Evolutionary conservation across 2,888 invertebrate species (phyloP), one percentile per base, ranked within the genome.

Genomic region (Ecdyonurus torrentis): DNA sequence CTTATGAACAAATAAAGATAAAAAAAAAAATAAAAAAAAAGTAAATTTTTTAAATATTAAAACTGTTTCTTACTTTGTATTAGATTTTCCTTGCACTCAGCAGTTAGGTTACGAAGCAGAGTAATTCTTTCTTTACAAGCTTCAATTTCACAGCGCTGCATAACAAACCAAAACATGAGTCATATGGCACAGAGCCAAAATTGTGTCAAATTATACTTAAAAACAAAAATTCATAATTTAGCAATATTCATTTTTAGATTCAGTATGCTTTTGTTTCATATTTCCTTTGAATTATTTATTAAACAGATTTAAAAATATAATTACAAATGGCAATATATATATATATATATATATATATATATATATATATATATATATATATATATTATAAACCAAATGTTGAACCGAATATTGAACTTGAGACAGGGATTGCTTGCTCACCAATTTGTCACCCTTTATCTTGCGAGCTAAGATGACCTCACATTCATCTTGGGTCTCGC

Each of bases 131-230:
- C 83, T 65, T 78, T 79, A 67, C 79, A 81, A 63, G 78, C 77
- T 70, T 80, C 78, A 66, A 85, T 82, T 72, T 83, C 81, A 69
- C 79, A 79, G 70, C 74, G 74, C 81, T 81, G 69, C 58, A 72
- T n/a, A n/a, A n/a, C n/a, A n/a, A n/a, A n/a, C n/a, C n/a, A n/a
- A n/a, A n/a, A n/a, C n/a, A n/a, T n/a, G n/a, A n/a, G n/a, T n/a
- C n/a, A n/a, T n/a, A n/a, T n/a, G n/a, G n/a, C n/a, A n/a, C n/a
- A n/a, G n/a, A n/a, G n/a, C n/a, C n/a, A n/a, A n/a, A n/a, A n/a
- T n/a, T n/a, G n/a, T n/a, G n/a, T n/a, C n/a, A n/a, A n/a, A n/a
- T n/a, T n/a, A 73, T 50, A 63, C 23, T 52, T 2, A 61, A 25
- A 22, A 60, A 20, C 53, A 64, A 19, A 60, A 64, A 22, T 2